phyloP scores from a whole-genome alignment of 2,888 invertebrate genomes.

The Oscheius onirici region DNA sequence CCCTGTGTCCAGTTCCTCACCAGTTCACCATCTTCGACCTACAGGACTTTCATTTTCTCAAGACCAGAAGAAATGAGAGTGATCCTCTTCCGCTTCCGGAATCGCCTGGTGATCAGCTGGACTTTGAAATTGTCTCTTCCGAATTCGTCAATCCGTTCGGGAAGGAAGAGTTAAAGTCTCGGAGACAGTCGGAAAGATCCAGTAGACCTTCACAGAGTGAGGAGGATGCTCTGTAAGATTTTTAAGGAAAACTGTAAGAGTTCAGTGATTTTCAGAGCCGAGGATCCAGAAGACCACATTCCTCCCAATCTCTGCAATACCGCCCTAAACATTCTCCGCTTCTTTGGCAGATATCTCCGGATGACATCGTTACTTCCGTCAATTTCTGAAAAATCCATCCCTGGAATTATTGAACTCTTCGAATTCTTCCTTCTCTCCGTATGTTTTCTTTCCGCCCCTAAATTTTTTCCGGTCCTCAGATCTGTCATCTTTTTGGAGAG shows the following conservation, averaged over 20 bases:
- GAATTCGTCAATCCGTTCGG: slow-evolving; percentile 35
- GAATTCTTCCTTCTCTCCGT: slow-evolving; percentile 65
- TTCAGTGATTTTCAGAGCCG: slow-evolving; percentile 19
- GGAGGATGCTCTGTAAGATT: slow-evolving; percentile 4
- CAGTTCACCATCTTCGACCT: slow-evolving; percentile 69
- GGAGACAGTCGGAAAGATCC: slow-evolving; percentile 16
- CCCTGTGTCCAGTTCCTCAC: slow-evolving; percentile 64
- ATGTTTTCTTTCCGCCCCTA: background rate
- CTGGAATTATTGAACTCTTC: slow-evolving; percentile 63
- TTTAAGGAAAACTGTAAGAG: background rate
- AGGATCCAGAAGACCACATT: slow-evolving; percentile 36
- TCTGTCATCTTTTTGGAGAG: slow-evolving; percentile 41
- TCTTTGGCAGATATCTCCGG: slow-evolving; percentile 67
- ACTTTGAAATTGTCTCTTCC: slow-evolving; percentile 20
- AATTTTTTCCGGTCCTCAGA: slow-evolving; percentile 29
- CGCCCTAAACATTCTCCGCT: slow-evolving; percentile 63
- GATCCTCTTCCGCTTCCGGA: background rate
- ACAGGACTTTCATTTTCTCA: slow-evolving; percentile 63
- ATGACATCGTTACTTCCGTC: slow-evolving; percentile 68
- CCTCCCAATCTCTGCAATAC: slow-evolving; percentile 69
- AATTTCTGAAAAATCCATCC: slow-evolving; percentile 60
- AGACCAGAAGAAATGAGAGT: slow-evolving; percentile 36
- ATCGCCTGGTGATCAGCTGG: slow-evolving; percentile 16
- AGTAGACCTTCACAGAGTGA: background rate
- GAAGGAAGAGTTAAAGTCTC: slow-evolving; percentile 32